Evolutionary conservation across 2,888 invertebrate genomes (phyloP).

Genomic region (Bellardia bayeri): DNA sequence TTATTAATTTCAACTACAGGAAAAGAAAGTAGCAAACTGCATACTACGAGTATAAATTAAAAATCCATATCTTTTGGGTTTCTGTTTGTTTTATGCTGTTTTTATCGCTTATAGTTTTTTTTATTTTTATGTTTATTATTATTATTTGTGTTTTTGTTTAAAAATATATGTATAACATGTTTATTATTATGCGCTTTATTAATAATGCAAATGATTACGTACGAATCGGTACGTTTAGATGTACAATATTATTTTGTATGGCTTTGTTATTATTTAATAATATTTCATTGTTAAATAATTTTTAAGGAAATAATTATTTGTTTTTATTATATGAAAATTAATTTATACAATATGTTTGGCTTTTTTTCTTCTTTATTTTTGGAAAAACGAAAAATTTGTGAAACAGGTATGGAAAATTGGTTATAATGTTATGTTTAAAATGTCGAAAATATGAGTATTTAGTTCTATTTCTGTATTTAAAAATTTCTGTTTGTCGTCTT

Average conservation of each 20-base stretch:
- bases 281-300: conserved; percentile 6
- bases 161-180: conserved; percentile 40
- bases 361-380: neutral
- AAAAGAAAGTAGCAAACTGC: conserved; percentile 49
- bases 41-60: conserved; percentile 20
- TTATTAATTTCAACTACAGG: conserved; percentile 5
- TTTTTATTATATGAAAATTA: neutral
- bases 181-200: conserved; percentile 40
- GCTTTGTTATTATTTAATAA: neutral
- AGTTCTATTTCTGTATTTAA: no score
- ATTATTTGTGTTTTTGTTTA: neutral
- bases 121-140: conserved; percentile 20
- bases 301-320: conserved; percentile 28
- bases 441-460: no score
- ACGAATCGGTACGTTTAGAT: neutral
- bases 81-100: conserved; percentile 19
- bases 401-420: no score
- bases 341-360: neutral
- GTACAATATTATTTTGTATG: neutral
- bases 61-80: conserved; percentile 35
- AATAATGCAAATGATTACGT: conserved; percentile 47
- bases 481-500: no score
- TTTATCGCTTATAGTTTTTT: conserved; percentile 28
- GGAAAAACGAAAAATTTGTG: neutral
- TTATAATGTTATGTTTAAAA: no score